Conservation (phyloP, 1,140 invertebrate species). For the Phymastichus coffea region DNA sequence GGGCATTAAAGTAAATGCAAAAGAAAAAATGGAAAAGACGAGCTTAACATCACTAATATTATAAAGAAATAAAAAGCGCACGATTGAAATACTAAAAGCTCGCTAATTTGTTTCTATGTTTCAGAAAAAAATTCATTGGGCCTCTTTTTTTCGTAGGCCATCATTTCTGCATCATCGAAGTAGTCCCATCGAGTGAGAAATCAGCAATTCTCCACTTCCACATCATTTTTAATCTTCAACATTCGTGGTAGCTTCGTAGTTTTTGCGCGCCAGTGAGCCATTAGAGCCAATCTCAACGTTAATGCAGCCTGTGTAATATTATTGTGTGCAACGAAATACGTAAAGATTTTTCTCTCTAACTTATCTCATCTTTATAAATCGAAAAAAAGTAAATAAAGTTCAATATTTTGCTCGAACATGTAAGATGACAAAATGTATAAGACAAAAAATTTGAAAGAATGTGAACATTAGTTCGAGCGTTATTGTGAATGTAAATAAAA, state of each 20-base stretch:
- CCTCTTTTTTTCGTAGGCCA: constrained; percentile 6
- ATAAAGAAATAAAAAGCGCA: too few species aligned
- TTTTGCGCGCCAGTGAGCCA: constrained; percentile 17
- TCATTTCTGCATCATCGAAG: constrained; percentile 27
- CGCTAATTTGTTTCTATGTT: too few species aligned
- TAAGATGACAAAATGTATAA: neutral
- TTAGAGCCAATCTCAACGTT: constrained; percentile 21
- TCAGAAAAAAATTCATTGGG: constrained; percentile 13
- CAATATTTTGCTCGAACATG: constrained; percentile 19
- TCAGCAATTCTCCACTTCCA: constrained; percentile 16
- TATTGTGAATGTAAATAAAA: constrained; percentile 34
- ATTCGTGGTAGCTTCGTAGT: constrained; percentile 28
- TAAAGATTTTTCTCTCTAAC: constrained; percentile 26
- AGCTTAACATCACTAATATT: too few species aligned
- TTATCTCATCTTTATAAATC: constrained; percentile 11
- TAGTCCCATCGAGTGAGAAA: constrained; percentile 12
- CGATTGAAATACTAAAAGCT: too few species aligned
- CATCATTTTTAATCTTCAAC: constrained; percentile 24
- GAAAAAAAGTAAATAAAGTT: constrained; percentile 13
- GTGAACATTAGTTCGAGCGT: constrained; percentile 10
- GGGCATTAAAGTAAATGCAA: too few species aligned
- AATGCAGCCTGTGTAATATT: constrained; percentile 23
- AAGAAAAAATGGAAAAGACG: too few species aligned
- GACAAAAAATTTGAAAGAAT: constrained; percentile 10
- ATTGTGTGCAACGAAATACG: constrained; percentile 28